phyloP scores from a whole-genome alignment of 2,888 invertebrate genomes.

The Tribolium freemani region DNA sequence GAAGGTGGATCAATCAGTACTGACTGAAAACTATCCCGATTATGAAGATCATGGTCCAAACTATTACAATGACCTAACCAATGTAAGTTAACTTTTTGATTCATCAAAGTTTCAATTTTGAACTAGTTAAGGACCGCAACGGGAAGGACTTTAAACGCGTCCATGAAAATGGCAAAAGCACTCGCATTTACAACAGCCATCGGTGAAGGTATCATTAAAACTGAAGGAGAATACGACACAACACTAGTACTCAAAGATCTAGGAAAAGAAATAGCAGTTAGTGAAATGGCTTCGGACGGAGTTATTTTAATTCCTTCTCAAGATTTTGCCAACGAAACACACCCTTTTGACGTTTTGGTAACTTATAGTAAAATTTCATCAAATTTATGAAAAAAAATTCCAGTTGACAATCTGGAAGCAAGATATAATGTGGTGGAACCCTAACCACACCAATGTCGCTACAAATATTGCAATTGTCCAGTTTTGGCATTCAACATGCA shows the following conservation, averaged over 20 bases:
- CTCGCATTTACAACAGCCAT: neutral
- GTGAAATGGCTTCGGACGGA: neutral
- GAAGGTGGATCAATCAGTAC: no score
- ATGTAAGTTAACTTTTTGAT: neutral
- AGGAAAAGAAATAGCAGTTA: neutral
- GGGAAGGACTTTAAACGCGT: neutral
- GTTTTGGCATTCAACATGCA: slow-evolving; percentile 28
- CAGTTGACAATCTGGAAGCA: slow-evolving; percentile 9
- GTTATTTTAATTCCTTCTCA: neutral
- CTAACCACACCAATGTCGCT: neutral
- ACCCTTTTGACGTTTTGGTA: slow-evolving; percentile 5
- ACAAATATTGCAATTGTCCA: slow-evolving; percentile 12
- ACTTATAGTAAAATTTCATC: no score
- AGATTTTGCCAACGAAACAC: neutral
- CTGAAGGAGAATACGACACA: neutral
- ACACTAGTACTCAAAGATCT: neutral
- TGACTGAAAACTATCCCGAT: neutral
- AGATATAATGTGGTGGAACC: slow-evolving; percentile 22
- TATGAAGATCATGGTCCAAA: neutral
- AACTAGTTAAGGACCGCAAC: neutral
- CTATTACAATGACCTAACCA: neutral
- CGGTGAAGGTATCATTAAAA: neutral
- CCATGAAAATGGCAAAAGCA: neutral
- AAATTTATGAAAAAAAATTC: neutral
- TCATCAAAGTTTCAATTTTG: neutral